Base-by-base conservation (phyloP, 2,888 invertebrate genomes). In the Tenthredo notha region DNA sequence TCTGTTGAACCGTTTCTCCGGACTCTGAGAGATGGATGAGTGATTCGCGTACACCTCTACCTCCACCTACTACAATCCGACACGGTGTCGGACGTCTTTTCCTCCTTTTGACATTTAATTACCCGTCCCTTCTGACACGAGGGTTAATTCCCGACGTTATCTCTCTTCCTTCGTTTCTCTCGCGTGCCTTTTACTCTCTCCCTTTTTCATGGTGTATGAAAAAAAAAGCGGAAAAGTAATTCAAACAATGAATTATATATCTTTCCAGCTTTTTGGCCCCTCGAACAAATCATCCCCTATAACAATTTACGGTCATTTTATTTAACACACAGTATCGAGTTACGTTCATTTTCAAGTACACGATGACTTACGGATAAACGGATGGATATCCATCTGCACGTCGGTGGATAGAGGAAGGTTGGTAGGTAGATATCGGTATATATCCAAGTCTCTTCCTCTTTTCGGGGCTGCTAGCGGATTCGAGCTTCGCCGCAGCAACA, bases 61-160 rank as follows among this genome's bases (percentile, higher is more conserved):
- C 21, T n/a, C 78, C 18, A 61, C 61, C 58, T n/a, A 80, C 61
- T 47, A 3, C 15, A 12, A 12, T 12, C 40, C 37, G 25, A 58
- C 37, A 54, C 33, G 33, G 40, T 67, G 80, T 83, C 47, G 83
- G 47, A 67, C 80, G 67, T 67, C 67, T 70, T 54, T 65, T 83
- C 70, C 65, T 47, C 50, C 54, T 70, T 70, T 67, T 83, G 83
- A 87, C 87, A 89, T 90, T 90, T 89, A 89, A 90, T 91, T 91
- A 90, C 88, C 87, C 85, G 85, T 78, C 85, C 78, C 84, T 84
- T 86, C 86, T 33, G 77, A 77, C 77, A n/a, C 58, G 80, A 61
- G 80, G 80, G 65, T 61, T 58, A 61, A 80, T 80, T 80, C 58
- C 21, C 80, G 40, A 3, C 78, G 33, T n/a, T 2, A 15, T 54